These are phyloP conservation scores for Mirza zaza DNA, from an alignment of 2,113 vertebrate species.

Conservation along the genomic window DNA sequence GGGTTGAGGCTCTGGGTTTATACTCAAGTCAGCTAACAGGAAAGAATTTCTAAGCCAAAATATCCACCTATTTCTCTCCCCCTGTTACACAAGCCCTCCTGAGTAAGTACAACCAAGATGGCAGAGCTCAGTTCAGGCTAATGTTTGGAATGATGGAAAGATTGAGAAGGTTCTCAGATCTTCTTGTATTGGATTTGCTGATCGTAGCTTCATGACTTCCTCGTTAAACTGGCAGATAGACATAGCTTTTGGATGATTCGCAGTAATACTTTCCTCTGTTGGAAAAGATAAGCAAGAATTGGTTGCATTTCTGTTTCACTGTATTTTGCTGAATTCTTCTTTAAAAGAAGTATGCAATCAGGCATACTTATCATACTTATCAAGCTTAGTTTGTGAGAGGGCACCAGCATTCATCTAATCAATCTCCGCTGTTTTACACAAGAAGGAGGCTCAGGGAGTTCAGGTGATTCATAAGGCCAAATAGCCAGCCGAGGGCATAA, in stretches of 20 bases:
- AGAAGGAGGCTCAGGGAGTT: neutral
- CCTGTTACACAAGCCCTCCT: neutral
- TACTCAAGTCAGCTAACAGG: neutral
- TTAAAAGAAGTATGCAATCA: neutral
- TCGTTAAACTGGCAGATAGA: neutral
- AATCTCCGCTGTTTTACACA: neutral
- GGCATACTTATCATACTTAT: neutral
- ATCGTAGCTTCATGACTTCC: neutral
- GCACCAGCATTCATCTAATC: neutral
- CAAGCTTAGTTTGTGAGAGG: neutral
- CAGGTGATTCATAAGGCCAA: neutral
- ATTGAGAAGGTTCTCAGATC: neutral
- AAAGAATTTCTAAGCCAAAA: slow-evolving; percentile 27
- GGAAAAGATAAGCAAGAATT: neutral
- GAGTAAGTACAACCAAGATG: neutral
- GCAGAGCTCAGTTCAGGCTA: neutral
- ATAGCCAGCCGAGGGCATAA: neutral
- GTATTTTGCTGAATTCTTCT: neutral
- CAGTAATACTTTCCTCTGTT: neutral
- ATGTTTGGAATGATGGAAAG: neutral
- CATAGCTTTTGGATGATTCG: neutral
- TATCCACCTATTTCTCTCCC: neutral
- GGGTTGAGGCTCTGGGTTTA: neutral
- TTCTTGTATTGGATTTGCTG: neutral
- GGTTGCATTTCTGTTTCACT: neutral